Evolutionary conservation across 2,888 invertebrate genomes (phyloP).

Genomic region (Trissolcus brochymenae): DNA sequence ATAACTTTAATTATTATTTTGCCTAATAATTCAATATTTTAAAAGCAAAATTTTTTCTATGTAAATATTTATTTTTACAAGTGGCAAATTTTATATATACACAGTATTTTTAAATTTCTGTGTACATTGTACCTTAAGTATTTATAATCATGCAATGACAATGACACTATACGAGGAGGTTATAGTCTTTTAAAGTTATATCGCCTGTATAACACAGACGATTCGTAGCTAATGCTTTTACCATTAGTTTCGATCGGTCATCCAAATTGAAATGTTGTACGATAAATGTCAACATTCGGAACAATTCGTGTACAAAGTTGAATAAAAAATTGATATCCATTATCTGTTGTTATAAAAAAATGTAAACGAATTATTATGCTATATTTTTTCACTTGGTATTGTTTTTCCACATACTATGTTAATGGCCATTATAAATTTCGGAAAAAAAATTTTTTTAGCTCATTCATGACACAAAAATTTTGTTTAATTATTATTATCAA

Average conservation of each 20-base stretch:
- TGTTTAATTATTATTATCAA: too few species aligned
- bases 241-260: constrained; percentile 71
- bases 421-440: too few species aligned
- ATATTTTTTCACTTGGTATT: neutral
- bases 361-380: neutral
- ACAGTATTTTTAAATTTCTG: too few species aligned
- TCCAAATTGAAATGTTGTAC: constrained; percentile 54
- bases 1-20: too few species aligned
- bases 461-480: too few species aligned
- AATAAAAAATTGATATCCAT: neutral
- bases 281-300: constrained; percentile 55
- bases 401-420: too few species aligned
- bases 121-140: constrained; percentile 22
- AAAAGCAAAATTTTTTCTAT: too few species aligned
- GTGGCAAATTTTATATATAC: too few species aligned
- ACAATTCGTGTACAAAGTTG: neutral
- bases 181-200: constrained; percentile 74
- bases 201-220: constrained; percentile 72
- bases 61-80: too few species aligned
- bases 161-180: constrained; percentile 69
- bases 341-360: neutral
- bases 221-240: constrained; percentile 73
- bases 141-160: constrained; percentile 66
- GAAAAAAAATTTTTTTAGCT: too few species aligned
- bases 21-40: too few species aligned